Evolutionary conservation across 30 jellyfish, hydroid and myxozoan genomes (phyloP).

Genomic region (Mastigias papua): DNA sequence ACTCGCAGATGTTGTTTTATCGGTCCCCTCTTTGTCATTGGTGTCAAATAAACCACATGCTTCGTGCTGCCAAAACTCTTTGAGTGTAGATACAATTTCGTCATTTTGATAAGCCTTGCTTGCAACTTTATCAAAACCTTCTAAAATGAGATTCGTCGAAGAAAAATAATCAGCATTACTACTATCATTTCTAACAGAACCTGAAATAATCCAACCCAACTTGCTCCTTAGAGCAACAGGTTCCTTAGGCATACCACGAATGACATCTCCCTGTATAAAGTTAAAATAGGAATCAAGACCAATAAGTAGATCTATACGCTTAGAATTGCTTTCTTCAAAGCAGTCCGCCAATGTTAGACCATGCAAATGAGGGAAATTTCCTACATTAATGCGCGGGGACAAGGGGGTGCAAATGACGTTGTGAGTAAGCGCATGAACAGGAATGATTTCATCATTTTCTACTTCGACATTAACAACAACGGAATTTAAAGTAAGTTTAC

Average conservation of each 20-base stretch:
- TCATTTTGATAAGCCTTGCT: background rate
- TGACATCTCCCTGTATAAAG: slow-evolving; percentile 40
- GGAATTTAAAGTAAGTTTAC: too few relatives aligned
- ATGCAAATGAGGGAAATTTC: slow-evolving; percentile 33
- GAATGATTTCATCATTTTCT: slow-evolving; percentile 8
- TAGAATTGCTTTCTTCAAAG: slow-evolving; percentile 14
- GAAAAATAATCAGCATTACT: background rate
- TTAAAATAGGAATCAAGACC: slow-evolving; percentile 34
- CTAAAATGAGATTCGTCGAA: slow-evolving; percentile 18
- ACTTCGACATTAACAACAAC: slow-evolving; percentile 6
- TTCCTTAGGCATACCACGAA: slow-evolving; percentile 25
- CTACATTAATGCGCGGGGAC: too few relatives aligned
- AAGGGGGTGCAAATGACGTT: too few relatives aligned
- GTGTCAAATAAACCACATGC: background rate
- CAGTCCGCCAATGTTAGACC: slow-evolving; percentile 24
- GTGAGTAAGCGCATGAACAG: slow-evolving; percentile 19
- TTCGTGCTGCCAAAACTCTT: too few relatives aligned
- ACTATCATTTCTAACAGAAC: slow-evolving; percentile 5
- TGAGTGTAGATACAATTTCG: slow-evolving; percentile 8
- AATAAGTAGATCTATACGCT: slow-evolving; percentile 21
- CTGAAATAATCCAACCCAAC: slow-evolving; percentile 35
- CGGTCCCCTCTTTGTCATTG: background rate
- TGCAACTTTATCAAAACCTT: background rate
- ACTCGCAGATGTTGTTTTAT: background rate
- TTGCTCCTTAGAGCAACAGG: slow-evolving; percentile 42